Evolutionary conservation across 2,888 invertebrate species (phyloP), one percentile per base, ranked within the genome.

Genomic region (Troides oblongomaculatus): DNA sequence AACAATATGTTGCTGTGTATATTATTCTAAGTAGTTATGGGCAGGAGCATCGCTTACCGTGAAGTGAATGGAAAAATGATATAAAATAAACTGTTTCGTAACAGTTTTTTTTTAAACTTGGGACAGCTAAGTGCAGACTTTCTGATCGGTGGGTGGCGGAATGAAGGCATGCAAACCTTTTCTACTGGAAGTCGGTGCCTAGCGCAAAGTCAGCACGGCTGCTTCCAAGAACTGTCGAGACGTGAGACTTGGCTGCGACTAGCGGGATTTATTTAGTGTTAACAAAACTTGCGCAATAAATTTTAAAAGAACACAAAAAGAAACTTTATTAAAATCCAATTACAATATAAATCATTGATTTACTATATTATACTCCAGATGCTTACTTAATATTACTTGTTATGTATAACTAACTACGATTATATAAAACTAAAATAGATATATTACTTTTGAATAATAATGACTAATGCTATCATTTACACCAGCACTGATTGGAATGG

Each of bases 211-310:
- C 85, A 84, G 85, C 84, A 76, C 63, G 69, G 72, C 63, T 66
- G 70, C 68, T 85, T 88, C 88, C 78, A 70, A 81, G 88, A 87
- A 88, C 71, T 71, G 72, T 66, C 75, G 71, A 74, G 77, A 81
- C 82, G 82, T 83, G 83, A 79, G 81, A 79, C 77, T 74, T 72
- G 72, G 71, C 71, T 71, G 72, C 72, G 66, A 73, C 71, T 72
- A 53, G 71, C 71, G 65, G 70, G 71, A 73, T 77, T 71, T 73
- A 74, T 71, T 73, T 69, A 67, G 62, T 69, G 67, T 70, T 72
- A 73, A 68, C 73, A 73, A 68, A 68, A 67, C 74, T 78, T 76
- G 72, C 74, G 77, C 74, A 77, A 78, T 73, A 71, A 73, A 74
- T 76, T 75, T 62, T 17, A n/a, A 50, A 57, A 57, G 36, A 64